These are phyloP conservation scores for Trichogramma pretiosum DNA, from an alignment of 1,140 invertebrate genomes.

Conservation along the genomic window DNA sequence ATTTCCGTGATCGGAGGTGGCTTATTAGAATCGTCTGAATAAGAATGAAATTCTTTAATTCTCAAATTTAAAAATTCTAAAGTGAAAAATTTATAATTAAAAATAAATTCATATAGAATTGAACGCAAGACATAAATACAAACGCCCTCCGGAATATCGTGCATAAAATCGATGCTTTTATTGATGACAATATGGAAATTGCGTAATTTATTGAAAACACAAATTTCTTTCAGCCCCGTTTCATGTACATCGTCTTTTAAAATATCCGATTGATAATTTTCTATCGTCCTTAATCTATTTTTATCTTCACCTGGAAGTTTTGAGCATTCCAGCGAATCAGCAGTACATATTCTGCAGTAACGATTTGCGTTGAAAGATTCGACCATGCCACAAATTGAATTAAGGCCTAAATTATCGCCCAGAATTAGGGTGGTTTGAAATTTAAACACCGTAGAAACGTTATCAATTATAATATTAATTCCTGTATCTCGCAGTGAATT, in stretches of 20 bases:
- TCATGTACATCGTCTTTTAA: constrained; percentile 1
- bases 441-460: constrained; percentile 8
- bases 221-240: constrained; percentile 32
- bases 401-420: constrained; percentile 20
- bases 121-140: not conserved
- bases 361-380: constrained; percentile 16
- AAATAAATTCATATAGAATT: constrained; percentile 2
- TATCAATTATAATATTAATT: constrained; percentile 14
- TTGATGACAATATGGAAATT: constrained; percentile 37
- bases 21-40: constrained; percentile 8
- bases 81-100: constrained; percentile 1
- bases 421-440: constrained; percentile 19
- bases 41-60: constrained; percentile 1
- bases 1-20: constrained; percentile 5
- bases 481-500: constrained; percentile 10
- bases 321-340: constrained; percentile 11
- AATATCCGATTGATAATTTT: constrained; percentile 16
- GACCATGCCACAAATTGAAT: constrained; percentile 17
- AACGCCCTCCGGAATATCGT: constrained; percentile 17
- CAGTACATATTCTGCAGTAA: constrained; percentile 19
- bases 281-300: constrained; percentile 12
- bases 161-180: constrained; percentile 23
- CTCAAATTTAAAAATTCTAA: constrained; percentile 3
- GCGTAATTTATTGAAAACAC: constrained; percentile 28
- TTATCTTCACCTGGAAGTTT: constrained; percentile 8